Percentiles rank a stretch among this genome's conserved stretches.
These are phyloP conservation scores for Holocentrus rufus DNA, from an alignment of 2,797 vertebrate genomes.

Conservation along the genomic window DNA sequence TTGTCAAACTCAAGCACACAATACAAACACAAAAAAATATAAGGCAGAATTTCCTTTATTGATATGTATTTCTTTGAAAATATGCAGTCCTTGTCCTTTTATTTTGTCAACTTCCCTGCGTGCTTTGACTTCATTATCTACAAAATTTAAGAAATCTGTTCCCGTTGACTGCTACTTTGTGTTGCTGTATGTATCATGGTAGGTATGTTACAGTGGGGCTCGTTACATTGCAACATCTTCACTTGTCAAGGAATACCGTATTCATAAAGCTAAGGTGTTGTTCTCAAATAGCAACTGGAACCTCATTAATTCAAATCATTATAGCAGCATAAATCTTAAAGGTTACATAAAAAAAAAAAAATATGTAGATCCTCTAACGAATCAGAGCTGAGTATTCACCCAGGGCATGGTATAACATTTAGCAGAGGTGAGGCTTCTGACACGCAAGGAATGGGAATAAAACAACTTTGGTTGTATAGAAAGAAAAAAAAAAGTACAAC, in stretches of 20 bases:
- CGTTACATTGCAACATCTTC: background rate
- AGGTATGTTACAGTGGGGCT: no score
- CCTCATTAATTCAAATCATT: slow-evolving; percentile 16
- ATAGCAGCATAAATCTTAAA: slow-evolving; percentile 16
- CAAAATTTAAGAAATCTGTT: no score
- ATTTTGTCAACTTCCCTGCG: no score
- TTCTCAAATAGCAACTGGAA: background rate
- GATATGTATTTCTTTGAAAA: no score
- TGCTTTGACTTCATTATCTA: no score
- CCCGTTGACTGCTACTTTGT: no score
- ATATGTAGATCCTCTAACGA: background rate
- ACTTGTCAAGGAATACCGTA: background rate
- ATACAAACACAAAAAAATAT: no score
- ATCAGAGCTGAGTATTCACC: background rate
- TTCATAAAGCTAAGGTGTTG: background rate
- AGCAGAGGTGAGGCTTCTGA: slow-evolving; percentile 24
- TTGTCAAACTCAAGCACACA: no score
- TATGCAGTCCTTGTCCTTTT: no score
- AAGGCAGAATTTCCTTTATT: no score
- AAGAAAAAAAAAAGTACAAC: slow-evolving; percentile 24
- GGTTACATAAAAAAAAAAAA: slow-evolving; percentile 1
- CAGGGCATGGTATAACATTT: slow-evolving; percentile 5
- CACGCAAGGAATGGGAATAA: slow-evolving; percentile 8
- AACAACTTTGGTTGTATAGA: slow-evolving; percentile 10
- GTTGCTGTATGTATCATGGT: no score